phyloP scores from a whole-genome alignment of 1,140 invertebrate species.

The Nylanderia fulva region DNA sequence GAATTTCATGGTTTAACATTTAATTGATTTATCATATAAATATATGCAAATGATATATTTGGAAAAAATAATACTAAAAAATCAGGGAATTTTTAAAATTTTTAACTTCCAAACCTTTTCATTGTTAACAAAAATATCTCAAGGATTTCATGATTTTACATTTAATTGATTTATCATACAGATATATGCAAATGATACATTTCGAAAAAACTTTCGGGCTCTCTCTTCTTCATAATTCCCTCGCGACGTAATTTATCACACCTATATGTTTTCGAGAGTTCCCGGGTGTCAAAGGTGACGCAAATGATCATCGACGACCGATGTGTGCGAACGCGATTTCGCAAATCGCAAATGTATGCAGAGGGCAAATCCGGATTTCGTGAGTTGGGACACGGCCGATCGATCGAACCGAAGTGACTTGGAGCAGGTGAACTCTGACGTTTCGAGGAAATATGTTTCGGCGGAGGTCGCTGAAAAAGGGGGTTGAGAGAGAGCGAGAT shows the following conservation, averaged over 20 bases:
- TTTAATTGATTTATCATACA: no score
- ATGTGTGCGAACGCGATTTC: slow-evolving; percentile 38
- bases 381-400: slow-evolving; percentile 23
- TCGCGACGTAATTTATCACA: slow-evolving; percentile 20
- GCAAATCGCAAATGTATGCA: slow-evolving; percentile 24
- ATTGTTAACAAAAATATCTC: no score
- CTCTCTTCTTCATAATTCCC: neutral
- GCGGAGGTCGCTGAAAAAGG: neutral
- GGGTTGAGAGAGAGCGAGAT: neutral
- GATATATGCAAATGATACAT: no score
- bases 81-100: no score
- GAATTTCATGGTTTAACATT: no score
- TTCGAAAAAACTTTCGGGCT: neutral
- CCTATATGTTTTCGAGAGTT: neutral
- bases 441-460: slow-evolving; percentile 55
- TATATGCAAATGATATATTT: no score
- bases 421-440: slow-evolving; percentile 44
- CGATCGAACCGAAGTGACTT: slow-evolving; percentile 32
- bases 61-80: no score
- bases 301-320: slow-evolving; percentile 11
- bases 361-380: slow-evolving; percentile 46
- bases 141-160: no score
- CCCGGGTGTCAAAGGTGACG: neutral
- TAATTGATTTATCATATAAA: no score
- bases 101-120: no score